A percentile compares a stretch with the other conserved stretches of the same genome.
Conservation (phyloP, 2,797 vertebrate species). For the Lindbergichthys nudifrons region DNA sequence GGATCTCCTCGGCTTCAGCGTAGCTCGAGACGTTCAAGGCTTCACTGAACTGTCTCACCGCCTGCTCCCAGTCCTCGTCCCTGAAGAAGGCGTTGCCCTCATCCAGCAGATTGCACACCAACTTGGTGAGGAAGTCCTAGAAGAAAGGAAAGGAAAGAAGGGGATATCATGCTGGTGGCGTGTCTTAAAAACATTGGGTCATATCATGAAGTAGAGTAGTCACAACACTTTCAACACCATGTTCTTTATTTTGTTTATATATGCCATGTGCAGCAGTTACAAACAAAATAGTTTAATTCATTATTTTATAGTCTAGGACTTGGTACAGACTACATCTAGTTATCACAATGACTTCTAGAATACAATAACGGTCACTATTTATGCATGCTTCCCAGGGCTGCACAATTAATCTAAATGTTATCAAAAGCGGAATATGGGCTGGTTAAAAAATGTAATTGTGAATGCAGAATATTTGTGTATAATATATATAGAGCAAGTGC, state of each 20-base stretch:
- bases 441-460: too few relatives aligned
- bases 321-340: neutral
- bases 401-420: too few relatives aligned
- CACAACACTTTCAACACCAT: neutral
- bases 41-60: conserved; percentile 89
- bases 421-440: too few relatives aligned
- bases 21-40: conserved; percentile 90
- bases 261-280: too few relatives aligned
- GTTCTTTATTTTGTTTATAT: too few relatives aligned
- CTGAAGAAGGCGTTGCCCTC: conserved; percentile 92
- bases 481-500: too few relatives aligned
- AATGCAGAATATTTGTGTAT: too few relatives aligned
- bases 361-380: neutral
- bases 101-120: conserved; percentile 92
- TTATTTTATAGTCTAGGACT: neutral
- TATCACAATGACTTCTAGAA: neutral
- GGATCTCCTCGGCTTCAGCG: conserved; percentile 86
- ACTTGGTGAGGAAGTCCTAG: conserved; percentile 90
- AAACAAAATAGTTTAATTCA: too few relatives aligned
- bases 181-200: neutral
- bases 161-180: neutral
- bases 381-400: too few relatives aligned
- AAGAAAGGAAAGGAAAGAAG: neutral
- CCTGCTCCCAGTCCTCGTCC: conserved; percentile 87
- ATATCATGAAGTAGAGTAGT: neutral